Evolutionary conservation across 2,797 vertebrate genomes (phyloP).

Genomic region (Pantherophis vulpinus): DNA sequence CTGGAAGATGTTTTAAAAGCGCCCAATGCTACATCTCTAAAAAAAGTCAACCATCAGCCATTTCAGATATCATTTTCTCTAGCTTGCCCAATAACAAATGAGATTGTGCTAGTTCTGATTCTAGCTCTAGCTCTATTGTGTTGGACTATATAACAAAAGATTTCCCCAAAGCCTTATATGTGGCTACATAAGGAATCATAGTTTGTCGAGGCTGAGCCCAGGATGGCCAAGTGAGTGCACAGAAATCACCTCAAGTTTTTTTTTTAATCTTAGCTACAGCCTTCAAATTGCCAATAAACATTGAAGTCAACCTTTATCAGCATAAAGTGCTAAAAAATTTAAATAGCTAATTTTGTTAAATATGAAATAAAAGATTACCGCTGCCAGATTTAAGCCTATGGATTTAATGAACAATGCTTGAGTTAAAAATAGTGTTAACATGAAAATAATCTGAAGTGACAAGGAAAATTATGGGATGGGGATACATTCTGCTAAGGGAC

Average conservation of each 20-base stretch:
- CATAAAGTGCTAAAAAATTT: slow-evolving; percentile 40
- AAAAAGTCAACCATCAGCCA: not conserved
- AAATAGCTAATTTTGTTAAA: slow-evolving; percentile 40
- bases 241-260: not conserved
- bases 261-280: not conserved
- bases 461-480: not conserved
- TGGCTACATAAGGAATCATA: not conserved
- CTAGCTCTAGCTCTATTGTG: not conserved
- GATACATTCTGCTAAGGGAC: not conserved
- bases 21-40: not conserved
- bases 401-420: slow-evolving; percentile 4
- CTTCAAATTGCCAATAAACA: slow-evolving; percentile 18
- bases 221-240: not conserved
- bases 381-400: slow-evolving; percentile 3
- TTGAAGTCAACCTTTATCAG: slow-evolving; percentile 32
- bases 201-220: not conserved
- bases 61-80: not conserved
- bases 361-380: slow-evolving; percentile 28
- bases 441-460: slow-evolving; percentile 33
- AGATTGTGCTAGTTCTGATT: not conserved
- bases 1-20: not conserved
- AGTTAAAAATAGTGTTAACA: slow-evolving; percentile 21
- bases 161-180: not conserved
- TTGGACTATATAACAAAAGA: not conserved
- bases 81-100: not conserved